A percentile compares a stretch with the other conserved stretches of the same genome.
These are phyloP conservation scores for Psittacus erithacus DNA, from an alignment of 2,113 vertebrate genomes.

Conservation along the genomic window DNA sequence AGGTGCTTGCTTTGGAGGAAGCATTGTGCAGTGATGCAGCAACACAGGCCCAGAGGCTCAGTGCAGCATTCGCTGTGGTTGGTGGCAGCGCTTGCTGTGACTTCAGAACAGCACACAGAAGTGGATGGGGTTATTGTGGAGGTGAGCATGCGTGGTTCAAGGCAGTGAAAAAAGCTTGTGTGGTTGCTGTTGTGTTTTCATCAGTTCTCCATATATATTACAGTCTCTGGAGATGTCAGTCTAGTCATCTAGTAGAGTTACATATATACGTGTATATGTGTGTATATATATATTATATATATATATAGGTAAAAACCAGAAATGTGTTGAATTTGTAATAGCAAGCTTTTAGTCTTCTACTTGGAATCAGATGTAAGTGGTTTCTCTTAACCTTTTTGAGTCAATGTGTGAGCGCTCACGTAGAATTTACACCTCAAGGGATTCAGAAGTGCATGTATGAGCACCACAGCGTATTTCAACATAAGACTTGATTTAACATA, in stretches of 20 bases:
- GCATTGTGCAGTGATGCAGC: accelerated
- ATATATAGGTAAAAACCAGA: background rate
- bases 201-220: background rate
- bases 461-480: background rate
- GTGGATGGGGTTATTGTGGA: background rate
- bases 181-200: background rate
- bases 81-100: background rate
- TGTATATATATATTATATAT: background rate
- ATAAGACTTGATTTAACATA: background rate
- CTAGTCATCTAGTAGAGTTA: background rate
- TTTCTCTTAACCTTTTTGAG: background rate
- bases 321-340: background rate
- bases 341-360: background rate
- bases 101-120: accelerated
- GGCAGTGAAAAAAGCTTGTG: background rate
- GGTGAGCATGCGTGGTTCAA: background rate
- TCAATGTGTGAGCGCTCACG: background rate
- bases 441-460: background rate
- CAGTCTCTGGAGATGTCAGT: background rate
- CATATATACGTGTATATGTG: accelerated
- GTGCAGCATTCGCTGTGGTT: background rate
- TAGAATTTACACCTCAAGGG: background rate
- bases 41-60: accelerated
- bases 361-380: background rate
- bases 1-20: background rate